A percentile compares a stretch with the other conserved stretches of the same genome.
These are phyloP conservation scores for Phalera bucephala DNA, from an alignment of 2,888 invertebrate species.

Conservation along the genomic window DNA sequence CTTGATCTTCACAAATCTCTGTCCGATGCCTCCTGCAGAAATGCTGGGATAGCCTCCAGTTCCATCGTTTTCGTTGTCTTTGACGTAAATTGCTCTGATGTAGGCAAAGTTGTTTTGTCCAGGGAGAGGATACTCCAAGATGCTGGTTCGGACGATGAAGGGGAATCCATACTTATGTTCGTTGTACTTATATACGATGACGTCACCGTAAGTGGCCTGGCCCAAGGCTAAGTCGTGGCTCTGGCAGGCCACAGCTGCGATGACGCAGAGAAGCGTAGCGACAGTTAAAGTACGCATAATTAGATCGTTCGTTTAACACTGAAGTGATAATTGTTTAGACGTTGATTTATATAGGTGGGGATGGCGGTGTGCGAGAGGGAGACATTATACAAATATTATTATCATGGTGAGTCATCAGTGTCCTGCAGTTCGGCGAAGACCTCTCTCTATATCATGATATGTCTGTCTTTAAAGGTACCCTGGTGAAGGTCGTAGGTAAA, in stretches of 20 bases:
- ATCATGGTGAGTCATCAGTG: too few species aligned
- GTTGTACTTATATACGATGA: conserved; percentile 54
- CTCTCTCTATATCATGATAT: too few species aligned
- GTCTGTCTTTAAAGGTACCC: too few species aligned
- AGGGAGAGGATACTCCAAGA: conserved; percentile 61
- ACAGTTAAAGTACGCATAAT: conserved; percentile 56
- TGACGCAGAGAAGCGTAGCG: conserved; percentile 44
- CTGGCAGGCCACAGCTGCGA: conserved; percentile 47
- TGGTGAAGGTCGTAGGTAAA: too few species aligned
- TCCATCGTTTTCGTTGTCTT: conserved; percentile 61
- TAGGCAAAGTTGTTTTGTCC: conserved; percentile 60
- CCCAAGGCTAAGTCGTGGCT: conserved; percentile 65
- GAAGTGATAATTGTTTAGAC: conserved; percentile 46
- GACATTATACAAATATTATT: conserved; percentile 18
- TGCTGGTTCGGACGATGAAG: conserved; percentile 52
- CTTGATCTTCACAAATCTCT: conserved; percentile 66
- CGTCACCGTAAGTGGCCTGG: conserved; percentile 61
- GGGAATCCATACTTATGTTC: conserved; percentile 71
- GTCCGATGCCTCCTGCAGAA: conserved; percentile 67
- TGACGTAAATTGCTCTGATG: conserved; percentile 61
- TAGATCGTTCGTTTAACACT: conserved; percentile 65
- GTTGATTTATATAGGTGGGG: conserved; percentile 61
- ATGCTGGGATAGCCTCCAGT: conserved; percentile 64
- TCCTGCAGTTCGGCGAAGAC: too few species aligned
- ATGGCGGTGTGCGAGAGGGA: conserved; percentile 44